Evolutionary conservation across 2,797 vertebrate species (phyloP).

Genomic region (Capromys pilorides): DNA sequence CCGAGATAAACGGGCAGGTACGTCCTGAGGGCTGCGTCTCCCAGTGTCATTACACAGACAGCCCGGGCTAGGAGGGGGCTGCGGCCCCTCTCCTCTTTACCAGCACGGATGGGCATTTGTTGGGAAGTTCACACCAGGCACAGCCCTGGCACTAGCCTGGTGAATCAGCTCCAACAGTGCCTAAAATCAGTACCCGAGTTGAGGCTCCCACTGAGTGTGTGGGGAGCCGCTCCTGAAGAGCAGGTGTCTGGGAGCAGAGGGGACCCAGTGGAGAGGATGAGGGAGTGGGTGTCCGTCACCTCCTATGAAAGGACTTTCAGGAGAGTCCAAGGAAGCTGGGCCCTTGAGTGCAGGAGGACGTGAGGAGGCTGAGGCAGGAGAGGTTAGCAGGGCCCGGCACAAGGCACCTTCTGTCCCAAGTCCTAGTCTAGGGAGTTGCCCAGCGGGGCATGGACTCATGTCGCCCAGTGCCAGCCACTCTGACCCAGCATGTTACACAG

Average conservation of each 20-base stretch:
- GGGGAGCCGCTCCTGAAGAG: neutral
- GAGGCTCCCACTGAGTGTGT: neutral
- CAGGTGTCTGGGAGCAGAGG: neutral
- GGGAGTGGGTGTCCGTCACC: neutral
- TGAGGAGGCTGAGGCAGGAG: neutral
- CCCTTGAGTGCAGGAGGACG: neutral
- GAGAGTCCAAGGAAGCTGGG: neutral
- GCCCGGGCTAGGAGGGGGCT: neutral
- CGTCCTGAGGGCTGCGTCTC: neutral
- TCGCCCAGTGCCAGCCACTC: neutral
- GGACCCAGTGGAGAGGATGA: neutral
- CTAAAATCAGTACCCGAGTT: neutral
- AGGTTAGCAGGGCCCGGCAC: too few species aligned
- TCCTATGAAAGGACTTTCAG: neutral
- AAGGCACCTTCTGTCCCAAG: neutral
- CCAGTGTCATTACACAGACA: too few species aligned
- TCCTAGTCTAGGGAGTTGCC: neutral
- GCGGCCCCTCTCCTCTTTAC: neutral
- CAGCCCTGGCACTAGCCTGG: neutral
- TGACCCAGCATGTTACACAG: neutral
- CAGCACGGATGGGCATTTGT: neutral
- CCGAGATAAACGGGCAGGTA: constrained; percentile 92
- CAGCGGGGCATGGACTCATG: neutral
- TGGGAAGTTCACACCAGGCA: neutral
- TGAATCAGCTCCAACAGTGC: too few species aligned